Evolutionary conservation across 2,797 vertebrate genomes (phyloP), one percentile per base, ranked within the genome.

Genomic region (Sebastes taczanowskii): DNA sequence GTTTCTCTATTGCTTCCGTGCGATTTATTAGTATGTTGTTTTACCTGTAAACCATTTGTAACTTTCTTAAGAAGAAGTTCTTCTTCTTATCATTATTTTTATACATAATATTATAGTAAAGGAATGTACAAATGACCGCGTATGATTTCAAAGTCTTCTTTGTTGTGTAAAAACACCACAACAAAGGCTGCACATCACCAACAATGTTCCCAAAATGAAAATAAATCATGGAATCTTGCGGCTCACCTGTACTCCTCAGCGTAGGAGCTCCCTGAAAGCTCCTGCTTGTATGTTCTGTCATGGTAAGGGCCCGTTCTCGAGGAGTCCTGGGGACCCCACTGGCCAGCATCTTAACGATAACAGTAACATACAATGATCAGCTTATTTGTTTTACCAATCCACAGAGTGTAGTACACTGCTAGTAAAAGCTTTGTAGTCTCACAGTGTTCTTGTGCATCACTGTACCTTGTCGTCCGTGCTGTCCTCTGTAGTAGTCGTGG

Each of bases 241-340:
- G 25, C 85, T 87, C 81, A 96, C 95, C 93, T 92, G 86, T 91
- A 72, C 62, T 93, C 90, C 14, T 91, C 90, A 20, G 71, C 27
- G 53, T 89, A 77, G 53, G 77, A 58, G 23, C 74, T 78, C 38
- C 80, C 86, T 73, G 80, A 61, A 56, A 83, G 89, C 14, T 90
- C 92, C 69, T 85, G 87, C 34, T 72, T 81, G 20, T 79, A 34
- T 11, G 70, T 16, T 65, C 81, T 35, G 3, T 89, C 91, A 0
- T 84, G 88, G 68, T 88, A 77, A 7, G 3, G 74, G 10, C 86
- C 83, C 7, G 74, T 32, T 70, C 84, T 78, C 90, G 88, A 78
- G 6, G 78, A 52, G 7, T 93, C 91, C 11, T 91, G 91, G 7
- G 73, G 61, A 38, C 52, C 71, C 93, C 91, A 92, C 71, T 86